Evolutionary conservation across 2,888 invertebrate species (phyloP).

Genomic region (Portevinia maculata): DNA sequence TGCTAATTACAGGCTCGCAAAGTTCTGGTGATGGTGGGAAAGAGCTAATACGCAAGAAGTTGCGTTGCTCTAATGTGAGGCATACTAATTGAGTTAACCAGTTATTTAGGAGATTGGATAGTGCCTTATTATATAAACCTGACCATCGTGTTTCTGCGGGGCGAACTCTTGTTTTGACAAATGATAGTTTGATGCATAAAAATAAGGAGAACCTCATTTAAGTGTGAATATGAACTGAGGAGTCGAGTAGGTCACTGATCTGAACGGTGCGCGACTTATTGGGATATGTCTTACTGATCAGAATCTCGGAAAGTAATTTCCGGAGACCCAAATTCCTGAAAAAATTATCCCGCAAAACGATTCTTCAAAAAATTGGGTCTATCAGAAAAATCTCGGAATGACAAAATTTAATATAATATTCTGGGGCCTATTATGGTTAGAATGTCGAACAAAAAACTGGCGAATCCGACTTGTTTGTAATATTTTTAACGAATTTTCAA

Average conservation of each 20-base stretch:
- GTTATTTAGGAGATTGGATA: slow-evolving; percentile 37
- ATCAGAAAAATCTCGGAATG: too few relatives aligned
- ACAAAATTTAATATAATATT: too few relatives aligned
- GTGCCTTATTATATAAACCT: slow-evolving; percentile 36
- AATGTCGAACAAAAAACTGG: too few relatives aligned
- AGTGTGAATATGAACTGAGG: not conserved
- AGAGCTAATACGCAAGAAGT: slow-evolving; percentile 16
- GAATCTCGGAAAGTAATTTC: too few relatives aligned
- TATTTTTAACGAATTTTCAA: too few relatives aligned
- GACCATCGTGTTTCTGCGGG: slow-evolving; percentile 18
- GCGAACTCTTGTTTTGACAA: slow-evolving; percentile 44
- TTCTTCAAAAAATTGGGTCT: too few relatives aligned
- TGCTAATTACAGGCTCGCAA: slow-evolving; percentile 33
- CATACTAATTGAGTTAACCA: slow-evolving; percentile 52
- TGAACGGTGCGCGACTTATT: not conserved
- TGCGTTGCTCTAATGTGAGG: not conserved
- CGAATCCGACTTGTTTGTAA: too few relatives aligned
- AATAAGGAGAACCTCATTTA: not conserved
- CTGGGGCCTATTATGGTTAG: too few relatives aligned
- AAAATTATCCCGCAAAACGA: too few relatives aligned
- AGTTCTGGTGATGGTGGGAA: slow-evolving; percentile 8
- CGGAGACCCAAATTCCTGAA: too few relatives aligned
- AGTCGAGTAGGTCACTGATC: slow-evolving; percentile 13
- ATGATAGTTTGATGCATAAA: slow-evolving; percentile 19
- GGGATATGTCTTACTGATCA: too few relatives aligned